Evolutionary conservation across 2,888 invertebrate genomes (phyloP), one percentile per base, ranked within the genome.

Genomic region (Dascillus cervinus): DNA sequence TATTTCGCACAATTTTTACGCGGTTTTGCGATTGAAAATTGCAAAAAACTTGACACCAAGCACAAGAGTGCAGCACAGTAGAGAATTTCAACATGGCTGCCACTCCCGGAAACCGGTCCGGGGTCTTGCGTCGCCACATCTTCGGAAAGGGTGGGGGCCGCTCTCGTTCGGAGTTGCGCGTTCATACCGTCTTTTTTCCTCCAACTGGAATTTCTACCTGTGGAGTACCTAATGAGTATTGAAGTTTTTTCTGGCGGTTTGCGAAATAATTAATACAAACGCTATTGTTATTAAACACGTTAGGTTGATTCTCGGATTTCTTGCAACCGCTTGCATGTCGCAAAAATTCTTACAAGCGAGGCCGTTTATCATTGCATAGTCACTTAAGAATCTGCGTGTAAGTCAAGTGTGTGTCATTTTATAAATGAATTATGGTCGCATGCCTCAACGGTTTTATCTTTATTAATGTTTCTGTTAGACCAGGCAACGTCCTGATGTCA

Each of bases 61-160:
- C 44, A 36, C 45, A 39, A 47, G 48, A 35, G 45, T 39, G 56
- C 57, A 58, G 57, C 59, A 58, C 60, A 45, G 50, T 58, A 57
- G 56, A 42, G 41, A 45, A 55, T 56, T 55, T 40, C 60, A 64
- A 60, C 51, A 64, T 64, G 64, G 64, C 64, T 52, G 60, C 49
- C 39, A 29, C 26, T 21, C 25, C 32, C 37, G 24, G 19, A 34
- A 21, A 32, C 32, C 33, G 34, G 27, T 32, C 32, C 29, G 8
- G 17, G 17, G 8, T 17, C 17, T 17, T 17, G 17, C 17, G 17
- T 8, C 5, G 5, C 8, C 5, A 4, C 4, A 8, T 4, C 4
- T 4, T 17, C 8, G 17, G 17, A 6, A 8, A 8, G 17, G 17
- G 8, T 17, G 4, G 17, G 17, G 4, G 17, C 17, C 4, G 8